Conservation (phyloP, 2,888 invertebrate genomes). For the Taenaris catops region DNA sequence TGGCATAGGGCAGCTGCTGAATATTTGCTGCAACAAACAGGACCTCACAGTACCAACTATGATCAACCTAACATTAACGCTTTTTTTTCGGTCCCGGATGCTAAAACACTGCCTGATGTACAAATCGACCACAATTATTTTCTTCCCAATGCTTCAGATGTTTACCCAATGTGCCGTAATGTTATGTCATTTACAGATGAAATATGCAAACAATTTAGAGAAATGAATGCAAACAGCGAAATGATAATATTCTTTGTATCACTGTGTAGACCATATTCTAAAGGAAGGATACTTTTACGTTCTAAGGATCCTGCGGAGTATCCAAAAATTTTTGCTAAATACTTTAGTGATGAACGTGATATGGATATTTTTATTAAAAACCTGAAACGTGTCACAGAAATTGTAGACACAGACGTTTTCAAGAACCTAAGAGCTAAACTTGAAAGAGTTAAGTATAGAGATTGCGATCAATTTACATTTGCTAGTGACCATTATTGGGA, state of each 20-base stretch:
- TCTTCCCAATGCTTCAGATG: constrained; percentile 51
- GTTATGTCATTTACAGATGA: constrained; percentile 46
- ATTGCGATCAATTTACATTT: constrained; percentile 50
- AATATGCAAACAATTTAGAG: constrained; percentile 53
- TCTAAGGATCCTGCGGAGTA: constrained; percentile 44
- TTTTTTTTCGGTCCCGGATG: constrained; percentile 50
- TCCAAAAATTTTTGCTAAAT: constrained; percentile 58
- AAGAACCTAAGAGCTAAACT: constrained; percentile 47
- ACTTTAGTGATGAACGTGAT: constrained; percentile 56
- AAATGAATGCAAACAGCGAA: constrained; percentile 55
- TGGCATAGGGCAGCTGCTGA: constrained; percentile 56
- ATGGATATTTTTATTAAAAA: constrained; percentile 48
- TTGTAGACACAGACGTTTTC: constrained; percentile 50
- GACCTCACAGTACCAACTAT: constrained; percentile 59
- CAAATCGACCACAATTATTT: constrained; percentile 71
- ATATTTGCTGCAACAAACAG: constrained; percentile 56
- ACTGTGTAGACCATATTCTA: constrained; percentile 58
- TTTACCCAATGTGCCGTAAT: constrained; percentile 47
- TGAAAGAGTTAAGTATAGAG: constrained; percentile 46
- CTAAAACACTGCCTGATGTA: constrained; percentile 52
- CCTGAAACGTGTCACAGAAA: constrained; percentile 48
- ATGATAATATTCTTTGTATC: constrained; percentile 57
- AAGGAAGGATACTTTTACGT: constrained; percentile 48
- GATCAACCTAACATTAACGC: constrained; percentile 67
- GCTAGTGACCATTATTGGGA: constrained; percentile 58